Conservation (phyloP, 2,113 vertebrate genomes). For the Callipepla californica region DNA sequence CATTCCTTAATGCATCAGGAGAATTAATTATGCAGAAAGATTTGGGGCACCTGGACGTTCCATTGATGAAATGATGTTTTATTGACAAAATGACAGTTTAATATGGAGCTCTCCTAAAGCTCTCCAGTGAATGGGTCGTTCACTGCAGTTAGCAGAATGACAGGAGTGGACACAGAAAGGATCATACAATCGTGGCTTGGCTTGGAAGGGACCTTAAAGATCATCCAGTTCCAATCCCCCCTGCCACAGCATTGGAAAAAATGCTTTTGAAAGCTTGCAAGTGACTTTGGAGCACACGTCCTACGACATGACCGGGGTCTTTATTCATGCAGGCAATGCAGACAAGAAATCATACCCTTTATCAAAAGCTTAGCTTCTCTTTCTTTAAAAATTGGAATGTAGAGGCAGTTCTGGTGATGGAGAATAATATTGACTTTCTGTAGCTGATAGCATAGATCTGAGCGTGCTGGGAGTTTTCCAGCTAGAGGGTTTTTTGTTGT, state of each 20-base stretch:
- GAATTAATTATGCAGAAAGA: constrained; percentile 81
- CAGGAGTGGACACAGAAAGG: not conserved
- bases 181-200: no score
- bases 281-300: not conserved
- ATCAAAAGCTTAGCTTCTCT: not conserved
- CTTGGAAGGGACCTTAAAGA: no score
- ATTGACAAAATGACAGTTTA: constrained; percentile 80
- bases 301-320: not conserved
- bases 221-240: no score
- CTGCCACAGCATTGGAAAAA: no score
- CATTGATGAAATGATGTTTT: constrained; percentile 77
- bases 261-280: not conserved
- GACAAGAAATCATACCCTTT: not conserved
- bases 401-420: constrained; percentile 21
- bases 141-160: not conserved
- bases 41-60: constrained; percentile 37
- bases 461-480: constrained; percentile 61
- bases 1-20: constrained; percentile 78
- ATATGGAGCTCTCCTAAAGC: constrained; percentile 68
- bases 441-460: constrained; percentile 54
- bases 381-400: constrained; percentile 23
- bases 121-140: constrained; percentile 22
- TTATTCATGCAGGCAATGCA: not conserved
- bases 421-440: constrained; percentile 61
- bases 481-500: constrained; percentile 18